These are phyloP conservation scores for Silurus meridionalis DNA, from an alignment of 2,113 vertebrate genomes.

Conservation along the genomic window DNA sequence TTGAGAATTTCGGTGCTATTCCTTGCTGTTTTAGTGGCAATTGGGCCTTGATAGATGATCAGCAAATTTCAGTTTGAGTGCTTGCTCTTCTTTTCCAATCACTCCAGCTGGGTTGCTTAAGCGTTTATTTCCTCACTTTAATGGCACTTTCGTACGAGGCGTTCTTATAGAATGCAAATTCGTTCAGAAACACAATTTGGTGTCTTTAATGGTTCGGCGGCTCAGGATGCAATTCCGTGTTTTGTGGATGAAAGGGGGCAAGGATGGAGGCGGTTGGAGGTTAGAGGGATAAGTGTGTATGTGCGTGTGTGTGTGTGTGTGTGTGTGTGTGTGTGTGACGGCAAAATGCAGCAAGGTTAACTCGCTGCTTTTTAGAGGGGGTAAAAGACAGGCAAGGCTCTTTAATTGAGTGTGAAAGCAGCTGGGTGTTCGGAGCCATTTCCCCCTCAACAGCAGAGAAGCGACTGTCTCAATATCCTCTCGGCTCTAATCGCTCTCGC, in stretches of 20 bases:
- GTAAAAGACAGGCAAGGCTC: constrained; percentile 57
- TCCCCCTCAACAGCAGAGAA: constrained; percentile 67
- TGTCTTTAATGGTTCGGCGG: constrained; percentile 52
- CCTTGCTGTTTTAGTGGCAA: constrained; percentile 46
- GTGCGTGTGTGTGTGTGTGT: constrained; percentile 24
- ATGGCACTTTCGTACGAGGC: constrained; percentile 41
- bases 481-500: constrained; percentile 50
- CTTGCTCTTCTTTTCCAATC: constrained; percentile 52
- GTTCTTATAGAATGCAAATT: constrained; percentile 51
- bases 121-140: constrained; percentile 51
- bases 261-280: constrained; percentile 22
- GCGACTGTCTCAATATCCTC: constrained; percentile 57
- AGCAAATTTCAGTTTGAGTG: constrained; percentile 38
- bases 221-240: constrained; percentile 44
- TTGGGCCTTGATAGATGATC: constrained; percentile 47
- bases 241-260: constrained; percentile 43
- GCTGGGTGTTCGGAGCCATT: constrained; percentile 64
- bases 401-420: constrained; percentile 61
- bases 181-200: constrained; percentile 53
- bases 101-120: constrained; percentile 52
- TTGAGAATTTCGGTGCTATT: constrained; percentile 20
- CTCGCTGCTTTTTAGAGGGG: constrained; percentile 40
- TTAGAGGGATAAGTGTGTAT: not conserved
- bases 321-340: constrained; percentile 17
- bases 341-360: constrained; percentile 54